Evolutionary conservation across 2,888 invertebrate species (phyloP), one percentile per base, ranked within the genome.

Genomic region (Ormyrus thymus): DNA sequence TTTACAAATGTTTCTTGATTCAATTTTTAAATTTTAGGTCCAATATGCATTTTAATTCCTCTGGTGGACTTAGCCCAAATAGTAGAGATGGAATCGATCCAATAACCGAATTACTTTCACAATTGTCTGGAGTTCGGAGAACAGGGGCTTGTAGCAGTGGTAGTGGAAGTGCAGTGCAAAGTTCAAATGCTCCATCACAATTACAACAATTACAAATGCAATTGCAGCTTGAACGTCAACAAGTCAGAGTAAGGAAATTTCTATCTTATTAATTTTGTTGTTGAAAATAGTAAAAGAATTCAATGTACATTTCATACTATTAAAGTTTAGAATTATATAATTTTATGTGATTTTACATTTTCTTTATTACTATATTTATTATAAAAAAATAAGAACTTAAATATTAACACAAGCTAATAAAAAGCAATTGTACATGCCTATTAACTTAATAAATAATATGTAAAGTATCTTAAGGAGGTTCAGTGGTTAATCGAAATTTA

Each of bases 181-280:
- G 90, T 84, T 91, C 91, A 87, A 92, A 90, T 69, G 92, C 92
- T 90, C 95, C 96, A 84, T 94, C 95, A 85, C 96, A 96, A 90
- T 92, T 98, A 89, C 97, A 97, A 90, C 97, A 98, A 90, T 92
- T 98, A 86, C 97, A 98, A 92, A 97, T 98, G 97, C 98, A 98
- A 91, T 92, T 97, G 88, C 97, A 97, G 90, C 92, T 97, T 82
- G 97, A 97, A 91, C 92, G 97, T 86, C 95, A 97, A 91, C 95
- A 97, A 93, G 97, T 95, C 85, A 94, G 92, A 87, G 91, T 91
- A 87, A 4, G 29, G 80, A 90, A 75, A 72, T 13, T 43, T 51
- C 29, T 29, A 29, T 29, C 29, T 59, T 45, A 59, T 72, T 75
- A 50, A 59, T 65, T 59, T 45, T 61, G 72, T 73, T 73, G n/a